Base-by-base conservation (phyloP, 2,113 vertebrate genomes). In the Lutjanus erythropterus region DNA sequence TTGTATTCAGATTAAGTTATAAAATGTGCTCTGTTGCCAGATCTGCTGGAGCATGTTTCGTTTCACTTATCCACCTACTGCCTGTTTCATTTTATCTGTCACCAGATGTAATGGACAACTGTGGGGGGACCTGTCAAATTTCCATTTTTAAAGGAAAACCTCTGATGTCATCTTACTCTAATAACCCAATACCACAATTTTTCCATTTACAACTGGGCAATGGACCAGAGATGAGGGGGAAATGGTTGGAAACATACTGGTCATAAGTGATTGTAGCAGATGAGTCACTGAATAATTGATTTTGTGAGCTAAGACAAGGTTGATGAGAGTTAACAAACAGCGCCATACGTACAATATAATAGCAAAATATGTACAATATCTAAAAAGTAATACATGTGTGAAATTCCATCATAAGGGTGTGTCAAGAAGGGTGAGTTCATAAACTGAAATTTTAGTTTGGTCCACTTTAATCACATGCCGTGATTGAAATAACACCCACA, bases 401-500 rank as follows among this genome's bases (percentile, higher is more conserved):
- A n/a, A n/a, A n/a, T n/a, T n/a, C n/a, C n/a, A n/a, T n/a, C n/a
- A n/a, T n/a, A n/a, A n/a, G n/a, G n/a, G n/a, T n/a, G n/a, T n/a
- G n/a, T n/a, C n/a, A n/a, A n/a, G n/a, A n/a, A n/a, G n/a, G n/a
- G n/a, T n/a, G n/a, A n/a, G n/a, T n/a, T n/a, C n/a, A n/a, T n/a
- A n/a, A n/a, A n/a, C n/a, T n/a, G 35, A 67, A 23, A 7, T 16
- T 18, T 55, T 9, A 50, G 31, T 78, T 85, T 74, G 59, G 19
- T 80, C 66, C 55, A 58, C 27, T 23, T 71, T 71, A 69, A 83
- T 42, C 81, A 76, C 84, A 75, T 79, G 68, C 50, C 64, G 44
- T 72, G 78, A 86, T 77, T 76, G 67, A 89, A 92, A 91, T 86
- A 90, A 85, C 89, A 91, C 78, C 81, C 86, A 72, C 65, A 82